A percentile compares a stretch with the other conserved stretches of the same genome.
phyloP scores from a whole-genome alignment of 2,797 vertebrate genomes.

The Anabas testudineus region DNA sequence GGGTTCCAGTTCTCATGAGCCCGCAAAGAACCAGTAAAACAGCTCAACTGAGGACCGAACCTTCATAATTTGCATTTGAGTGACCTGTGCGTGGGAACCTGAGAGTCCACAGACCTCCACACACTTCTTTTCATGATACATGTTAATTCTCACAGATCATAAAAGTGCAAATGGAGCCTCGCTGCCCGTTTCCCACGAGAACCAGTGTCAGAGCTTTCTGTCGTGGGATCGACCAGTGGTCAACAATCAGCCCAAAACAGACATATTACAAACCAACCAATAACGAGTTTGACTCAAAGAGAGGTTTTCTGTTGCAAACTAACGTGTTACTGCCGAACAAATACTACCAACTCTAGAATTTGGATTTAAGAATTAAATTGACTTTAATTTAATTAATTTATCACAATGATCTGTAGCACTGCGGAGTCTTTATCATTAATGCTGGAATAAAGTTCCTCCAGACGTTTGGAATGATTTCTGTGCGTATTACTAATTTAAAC shows the following conservation, averaged over 20 bases:
- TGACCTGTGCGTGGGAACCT: constrained; percentile 33
- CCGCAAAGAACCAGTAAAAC: background rate
- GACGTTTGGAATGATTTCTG: no score
- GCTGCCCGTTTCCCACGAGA: constrained; percentile 51
- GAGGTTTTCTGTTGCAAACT: no score
- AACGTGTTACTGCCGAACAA: no score
- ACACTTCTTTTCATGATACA: constrained; percentile 30
- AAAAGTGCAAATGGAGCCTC: constrained; percentile 36
- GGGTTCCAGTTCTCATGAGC: background rate
- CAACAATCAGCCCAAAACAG: background rate
- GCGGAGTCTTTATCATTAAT: no score
- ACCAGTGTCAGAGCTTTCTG: background rate
- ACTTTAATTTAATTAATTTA: no score
- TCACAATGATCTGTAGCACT: no score
- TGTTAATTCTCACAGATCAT: constrained; percentile 49
- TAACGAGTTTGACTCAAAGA: no score
- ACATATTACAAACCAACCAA: no score
- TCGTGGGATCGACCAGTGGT: background rate
- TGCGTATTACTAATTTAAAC: no score
- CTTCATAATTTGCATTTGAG: constrained; percentile 32
- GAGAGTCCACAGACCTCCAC: constrained; percentile 5
- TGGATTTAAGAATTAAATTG: no score
- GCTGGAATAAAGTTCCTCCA: no score
- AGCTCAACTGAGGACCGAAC: background rate
- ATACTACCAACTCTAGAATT: no score